phyloP scores from a whole-genome alignment of 2,888 invertebrate species.

The Hermaeophaga mercurialis region DNA sequence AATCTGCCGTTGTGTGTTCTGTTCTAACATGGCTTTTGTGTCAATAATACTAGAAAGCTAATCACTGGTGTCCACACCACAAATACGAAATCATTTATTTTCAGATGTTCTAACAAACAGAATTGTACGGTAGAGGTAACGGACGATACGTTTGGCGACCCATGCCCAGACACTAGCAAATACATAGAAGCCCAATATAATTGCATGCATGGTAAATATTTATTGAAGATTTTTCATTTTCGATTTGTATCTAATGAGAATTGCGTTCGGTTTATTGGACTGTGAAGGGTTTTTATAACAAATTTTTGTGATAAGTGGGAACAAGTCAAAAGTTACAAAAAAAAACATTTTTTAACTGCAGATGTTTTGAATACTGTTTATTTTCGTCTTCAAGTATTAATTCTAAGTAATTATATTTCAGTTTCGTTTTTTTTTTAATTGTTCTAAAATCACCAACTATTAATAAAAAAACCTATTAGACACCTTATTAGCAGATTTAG shows the following conservation, averaged over 20 bases:
- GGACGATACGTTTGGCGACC: conserved; percentile 61
- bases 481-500: too few species aligned
- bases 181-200: conserved; percentile 66
- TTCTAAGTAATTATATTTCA: too few species aligned
- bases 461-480: too few species aligned
- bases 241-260: conserved; percentile 25
- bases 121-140: conserved; percentile 51
- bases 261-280: conserved; percentile 28
- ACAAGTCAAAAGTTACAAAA: too few species aligned
- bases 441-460: too few species aligned
- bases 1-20: too few species aligned
- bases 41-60: conserved; percentile 20
- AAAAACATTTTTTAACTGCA: too few species aligned
- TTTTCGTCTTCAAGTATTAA: too few species aligned
- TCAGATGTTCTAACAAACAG: conserved; percentile 54
- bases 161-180: conserved; percentile 65
- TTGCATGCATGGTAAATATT: conserved; percentile 56
- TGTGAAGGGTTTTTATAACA: too few species aligned
- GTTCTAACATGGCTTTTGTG: conserved; percentile 25
- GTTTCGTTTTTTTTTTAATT: too few species aligned
- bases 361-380: too few species aligned
- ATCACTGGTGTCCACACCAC: conserved; percentile 12
- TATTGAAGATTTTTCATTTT: conserved; percentile 34
- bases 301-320: too few species aligned
- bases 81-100: conserved; percentile 42